Evolutionary conservation across 2,113 vertebrate species (phyloP), one percentile per base, ranked within the genome.

Genomic region (Atrichornis clamosus): DNA sequence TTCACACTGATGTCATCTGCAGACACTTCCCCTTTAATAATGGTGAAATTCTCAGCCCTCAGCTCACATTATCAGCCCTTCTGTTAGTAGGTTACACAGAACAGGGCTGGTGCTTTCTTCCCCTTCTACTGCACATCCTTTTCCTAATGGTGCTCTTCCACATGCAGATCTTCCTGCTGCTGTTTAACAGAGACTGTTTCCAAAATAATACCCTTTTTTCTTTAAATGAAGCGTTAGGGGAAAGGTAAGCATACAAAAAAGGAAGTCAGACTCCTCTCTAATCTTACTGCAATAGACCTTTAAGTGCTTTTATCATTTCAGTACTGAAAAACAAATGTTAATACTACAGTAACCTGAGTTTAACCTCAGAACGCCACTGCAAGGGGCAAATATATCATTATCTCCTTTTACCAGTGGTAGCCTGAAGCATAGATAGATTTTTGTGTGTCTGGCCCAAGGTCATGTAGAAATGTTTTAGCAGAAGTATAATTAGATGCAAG

Each of bases 401-500:
- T 83, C 84, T 87, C 33, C 58, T 83, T 90, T 96, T 95, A 53
- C 63, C 33, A 74, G 46, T 76, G 53, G 65, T 83, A 64, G 55
- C 87, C 82, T 91, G 75, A 78, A 94, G 89, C 59, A 55, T 0
- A 74, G 89, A 84, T 37, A 68, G 73, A 84, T 86, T 89, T 85
- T 92, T 94, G 44, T 81, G 35, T 53, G 63, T 72, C 62, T 96
- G 62, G 87, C 89, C 74, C 77, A 94, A 94, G 91, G 94, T 94
- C 94, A 78, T 89, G 73, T n/a, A 88, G 79, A 88, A 93, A 94
- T 58, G 50, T 50, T 86, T 59, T 73, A 88, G 83, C 32, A 84
- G 59, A 90, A 92, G 33, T 92, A 77, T 94, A 95, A 92, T 93
- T 93, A 94, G 59, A 90, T 78, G 62, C 92, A 94, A 80, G 58